These are phyloP conservation scores for Mugil cephalus DNA, from an alignment of 2,113 vertebrate species.

Conservation along the genomic window DNA sequence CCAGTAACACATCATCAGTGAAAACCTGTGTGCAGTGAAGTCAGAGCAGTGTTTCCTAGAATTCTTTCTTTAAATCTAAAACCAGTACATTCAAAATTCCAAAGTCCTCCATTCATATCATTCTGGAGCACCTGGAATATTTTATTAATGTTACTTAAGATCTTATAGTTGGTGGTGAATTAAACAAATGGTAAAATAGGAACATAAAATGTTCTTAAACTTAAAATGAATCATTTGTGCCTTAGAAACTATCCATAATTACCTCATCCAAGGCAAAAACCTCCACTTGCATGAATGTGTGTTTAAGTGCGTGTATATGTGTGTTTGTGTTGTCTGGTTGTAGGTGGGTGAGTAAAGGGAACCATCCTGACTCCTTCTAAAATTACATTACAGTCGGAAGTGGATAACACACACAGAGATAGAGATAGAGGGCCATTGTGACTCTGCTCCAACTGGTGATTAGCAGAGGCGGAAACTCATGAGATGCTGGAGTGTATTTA, in stretches of 20 bases:
- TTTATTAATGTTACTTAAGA: neutral
- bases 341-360: slow-evolving; percentile 12
- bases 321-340: neutral
- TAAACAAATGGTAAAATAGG: too few relatives aligned
- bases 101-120: neutral
- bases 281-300: slow-evolving; percentile 3
- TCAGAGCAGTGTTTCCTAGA: neutral
- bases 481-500: slow-evolving; percentile 25
- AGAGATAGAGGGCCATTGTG: slow-evolving; percentile 37
- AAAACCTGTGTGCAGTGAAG: neutral
- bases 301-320: neutral
- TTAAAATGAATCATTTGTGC: neutral
- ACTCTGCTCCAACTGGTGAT: slow-evolving; percentile 50
- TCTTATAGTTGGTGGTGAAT: neutral
- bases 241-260: neutral
- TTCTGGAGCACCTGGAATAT: too few relatives aligned
- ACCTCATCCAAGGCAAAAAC: slow-evolving; percentile 20
- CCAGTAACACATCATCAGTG: slow-evolving; percentile 14
- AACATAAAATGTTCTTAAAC: neutral
- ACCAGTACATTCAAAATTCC: neutral
- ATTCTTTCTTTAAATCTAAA: neutral
- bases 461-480: slow-evolving; percentile 57
- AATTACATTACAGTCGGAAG: slow-evolving; percentile 51
- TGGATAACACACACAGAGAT: slow-evolving; percentile 38
- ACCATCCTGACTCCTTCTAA: slow-evolving; percentile 58